A percentile compares a stretch with the other conserved stretches of the same genome.
Conservation (phyloP, 2,888 invertebrate species). For the Corythucha ciliata region DNA sequence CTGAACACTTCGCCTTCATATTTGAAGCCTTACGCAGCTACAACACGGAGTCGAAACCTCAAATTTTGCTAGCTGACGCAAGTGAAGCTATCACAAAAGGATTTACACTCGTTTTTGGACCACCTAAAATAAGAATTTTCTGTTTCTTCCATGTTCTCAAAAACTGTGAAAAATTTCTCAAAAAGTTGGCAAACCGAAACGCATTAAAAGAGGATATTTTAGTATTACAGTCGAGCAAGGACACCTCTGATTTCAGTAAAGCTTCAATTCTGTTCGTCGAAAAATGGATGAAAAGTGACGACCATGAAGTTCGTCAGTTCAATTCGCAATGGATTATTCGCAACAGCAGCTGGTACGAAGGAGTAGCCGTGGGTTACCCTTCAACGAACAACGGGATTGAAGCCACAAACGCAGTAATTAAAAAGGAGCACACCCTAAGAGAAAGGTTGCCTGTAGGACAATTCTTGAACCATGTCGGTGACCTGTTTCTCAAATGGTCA, state of each 20-base stretch:
- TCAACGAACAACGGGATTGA: constrained; percentile 7
- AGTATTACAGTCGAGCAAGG: background rate
- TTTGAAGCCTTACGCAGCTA: background rate
- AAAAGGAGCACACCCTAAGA: constrained; percentile 6
- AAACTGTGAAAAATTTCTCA: background rate
- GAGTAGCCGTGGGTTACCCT: background rate
- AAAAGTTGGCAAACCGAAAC: background rate
- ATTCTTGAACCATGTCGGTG: background rate
- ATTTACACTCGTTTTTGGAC: background rate
- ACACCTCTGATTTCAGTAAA: background rate
- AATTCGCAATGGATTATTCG: background rate
- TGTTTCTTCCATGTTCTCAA: constrained; percentile 2
- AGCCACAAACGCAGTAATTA: constrained; percentile 6
- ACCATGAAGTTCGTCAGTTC: background rate
- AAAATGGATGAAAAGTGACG: background rate
- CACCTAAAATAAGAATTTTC: background rate
- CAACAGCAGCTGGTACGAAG: constrained; percentile 3
- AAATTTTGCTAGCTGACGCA: background rate
- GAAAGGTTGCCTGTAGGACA: constrained; percentile 7
- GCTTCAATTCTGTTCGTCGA: background rate
- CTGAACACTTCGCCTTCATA: background rate
- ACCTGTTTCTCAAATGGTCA: constrained; percentile 6
- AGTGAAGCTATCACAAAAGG: background rate
- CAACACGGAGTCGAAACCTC: background rate
- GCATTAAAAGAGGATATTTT: constrained; percentile 3